Base-by-base conservation (phyloP, 2,113 vertebrate genomes). In the Oxygymnocypris stewartii region DNA sequence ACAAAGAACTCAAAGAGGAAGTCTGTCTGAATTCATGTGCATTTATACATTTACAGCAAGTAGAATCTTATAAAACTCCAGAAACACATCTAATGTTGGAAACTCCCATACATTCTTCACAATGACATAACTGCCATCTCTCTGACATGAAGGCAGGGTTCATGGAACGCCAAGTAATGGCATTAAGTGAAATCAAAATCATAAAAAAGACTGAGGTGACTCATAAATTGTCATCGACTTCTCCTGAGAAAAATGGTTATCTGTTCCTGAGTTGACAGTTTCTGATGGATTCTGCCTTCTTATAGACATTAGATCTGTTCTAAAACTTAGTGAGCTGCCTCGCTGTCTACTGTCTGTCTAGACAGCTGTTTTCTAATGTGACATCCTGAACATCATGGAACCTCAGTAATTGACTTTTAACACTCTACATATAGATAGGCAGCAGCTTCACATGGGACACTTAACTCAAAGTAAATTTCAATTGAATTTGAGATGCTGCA, bases 181-280 rank as follows among this genome's bases (percentile, higher is more conserved):
- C 13, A 90, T 90, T 89, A 92, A 86, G 90, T 59, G 16, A 79
- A 67, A 77, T 89, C 40, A 90, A 86, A 86, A 80, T 77, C 54
- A 82, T 75, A 82, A 71, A 67, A 28, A 51, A 86, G 73, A 82
- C 79, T 75, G 69, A 37, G 65, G 86, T 88, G 83, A 88, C 89
- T 90, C 75, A 44, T 82, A 91, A 85, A 89, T 90, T 88, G 89
- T 92, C 88, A 88, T 85, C 84, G 92, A 87, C 89, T 89, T 90
- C 79, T 59, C 13, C 87, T 89, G 89, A 90, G 90, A 86, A 90
- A 87, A 88, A 89, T 90, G 86, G 80, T 82, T 91, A 91, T 88
- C 82, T 88, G 82, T 90, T 88, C 74, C 88, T 88, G 57, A 86
- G 42, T 63, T 82, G 85, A 63, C 79, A 75, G 54, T 82, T 86